These are phyloP conservation scores for Pyrrhia umbra DNA, from an alignment of 2,888 invertebrate genomes.

Conservation along the genomic window DNA sequence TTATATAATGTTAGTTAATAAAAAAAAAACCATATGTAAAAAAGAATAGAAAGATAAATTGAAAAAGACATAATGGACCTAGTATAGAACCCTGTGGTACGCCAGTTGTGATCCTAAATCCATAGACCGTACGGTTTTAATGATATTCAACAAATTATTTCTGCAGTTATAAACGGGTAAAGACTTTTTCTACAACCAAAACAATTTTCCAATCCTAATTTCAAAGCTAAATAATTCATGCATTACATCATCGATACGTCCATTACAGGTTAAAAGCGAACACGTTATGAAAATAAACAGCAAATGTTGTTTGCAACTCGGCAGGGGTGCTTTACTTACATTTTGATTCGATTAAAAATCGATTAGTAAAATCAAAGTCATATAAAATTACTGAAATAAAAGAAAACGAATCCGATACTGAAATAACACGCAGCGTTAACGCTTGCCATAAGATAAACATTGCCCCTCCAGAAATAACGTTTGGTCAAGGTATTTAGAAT, in stretches of 20 bases:
- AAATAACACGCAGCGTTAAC: constrained; percentile 78
- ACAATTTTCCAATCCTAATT: not conserved
- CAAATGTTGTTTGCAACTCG: constrained; percentile 44
- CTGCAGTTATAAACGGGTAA: no score
- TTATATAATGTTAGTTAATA: no score
- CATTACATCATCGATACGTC: constrained; percentile 22
- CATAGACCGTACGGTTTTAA: not conserved
- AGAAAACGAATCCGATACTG: constrained; percentile 81
- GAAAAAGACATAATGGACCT: not conserved
- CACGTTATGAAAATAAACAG: constrained; percentile 53
- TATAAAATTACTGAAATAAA: constrained; percentile 84
- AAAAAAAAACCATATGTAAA: no score
- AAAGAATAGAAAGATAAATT: not conserved
- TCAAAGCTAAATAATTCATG: constrained; percentile 4
- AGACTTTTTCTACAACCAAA: not conserved
- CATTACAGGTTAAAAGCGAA: constrained; percentile 33
- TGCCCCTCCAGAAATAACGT: constrained; percentile 81
- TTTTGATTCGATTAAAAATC: constrained; percentile 72
- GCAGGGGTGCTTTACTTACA: constrained; percentile 37
- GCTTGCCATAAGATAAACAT: constrained; percentile 81
- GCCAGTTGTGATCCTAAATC: no score
- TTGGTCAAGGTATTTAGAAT: constrained; percentile 77
- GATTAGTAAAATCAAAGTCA: constrained; percentile 71
- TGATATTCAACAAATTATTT: not conserved
- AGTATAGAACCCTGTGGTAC: constrained; percentile 9